A percentile compares a stretch with the other conserved stretches of the same genome.
Evolutionary conservation across 2,888 invertebrate genomes (phyloP).

Genomic region (Pteria penguin): DNA sequence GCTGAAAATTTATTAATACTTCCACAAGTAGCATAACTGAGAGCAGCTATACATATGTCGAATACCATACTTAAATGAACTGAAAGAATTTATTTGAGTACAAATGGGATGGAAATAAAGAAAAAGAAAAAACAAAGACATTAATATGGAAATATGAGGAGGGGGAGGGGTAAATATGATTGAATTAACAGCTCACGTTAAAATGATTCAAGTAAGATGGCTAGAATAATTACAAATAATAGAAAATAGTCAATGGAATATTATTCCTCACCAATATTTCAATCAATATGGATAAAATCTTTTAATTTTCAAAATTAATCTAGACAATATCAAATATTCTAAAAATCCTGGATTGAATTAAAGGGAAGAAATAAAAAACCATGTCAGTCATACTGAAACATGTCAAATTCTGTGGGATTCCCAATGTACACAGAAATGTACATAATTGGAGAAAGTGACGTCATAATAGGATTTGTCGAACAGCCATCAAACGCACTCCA

Average conservation of each 20-base stretch:
- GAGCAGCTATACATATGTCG: neutral
- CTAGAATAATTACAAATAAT: neutral
- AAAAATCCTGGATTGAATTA: neutral
- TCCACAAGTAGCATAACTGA: neutral
- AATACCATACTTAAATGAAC: neutral
- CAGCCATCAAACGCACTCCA: no score
- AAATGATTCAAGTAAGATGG: neutral
- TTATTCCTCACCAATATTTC: neutral
- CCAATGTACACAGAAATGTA: no score
- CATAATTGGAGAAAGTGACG: no score
- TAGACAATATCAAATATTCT: neutral
- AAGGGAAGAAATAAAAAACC: slow-evolving; percentile 1
- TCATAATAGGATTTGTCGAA: no score
- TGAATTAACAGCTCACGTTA: neutral
- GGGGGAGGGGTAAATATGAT: neutral
- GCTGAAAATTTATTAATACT: neutral
- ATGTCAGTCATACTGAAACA: no score
- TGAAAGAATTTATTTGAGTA: neutral
- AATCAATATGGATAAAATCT: neutral
- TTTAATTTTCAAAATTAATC: neutral
- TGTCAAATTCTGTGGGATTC: no score
- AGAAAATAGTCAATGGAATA: neutral
- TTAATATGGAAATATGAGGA: neutral
- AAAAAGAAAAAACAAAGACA: neutral
- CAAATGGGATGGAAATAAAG: neutral